Percentiles rank a stretch among this genome's conserved stretches.
Evolutionary conservation across 2,797 vertebrate species (phyloP).

Genomic region (Aulostomus chinensis): DNA sequence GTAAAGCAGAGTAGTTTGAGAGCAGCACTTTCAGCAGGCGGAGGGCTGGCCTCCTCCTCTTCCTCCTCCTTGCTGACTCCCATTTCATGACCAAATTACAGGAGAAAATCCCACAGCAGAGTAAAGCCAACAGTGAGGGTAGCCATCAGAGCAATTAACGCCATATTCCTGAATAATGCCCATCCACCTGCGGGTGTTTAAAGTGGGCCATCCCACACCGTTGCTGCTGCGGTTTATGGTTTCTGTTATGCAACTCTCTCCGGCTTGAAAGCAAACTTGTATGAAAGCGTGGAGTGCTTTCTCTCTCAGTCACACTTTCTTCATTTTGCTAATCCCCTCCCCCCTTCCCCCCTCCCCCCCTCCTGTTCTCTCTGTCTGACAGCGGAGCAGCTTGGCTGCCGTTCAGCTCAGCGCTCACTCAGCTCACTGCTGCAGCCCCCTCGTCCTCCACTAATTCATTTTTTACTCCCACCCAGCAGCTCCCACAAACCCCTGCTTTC

Average conservation of each 20-base stretch:
- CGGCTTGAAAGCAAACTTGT: constrained; percentile 13
- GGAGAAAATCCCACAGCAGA: constrained; percentile 17
- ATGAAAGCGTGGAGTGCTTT: constrained; percentile 30
- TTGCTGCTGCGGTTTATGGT: constrained; percentile 31
- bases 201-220: background rate
- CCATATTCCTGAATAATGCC: constrained; percentile 10
- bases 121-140: constrained; percentile 3
- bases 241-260: constrained; percentile 38
- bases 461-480: constrained; percentile 63
- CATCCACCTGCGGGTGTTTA: constrained; percentile 3
- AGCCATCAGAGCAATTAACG: background rate
- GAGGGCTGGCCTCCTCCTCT: constrained; percentile 17
- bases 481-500: constrained; percentile 56
- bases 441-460: constrained; percentile 66
- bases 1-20: constrained; percentile 75
- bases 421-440: constrained; percentile 55
- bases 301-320: constrained; percentile 62
- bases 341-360: constrained; percentile 35
- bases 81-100: constrained; percentile 38
- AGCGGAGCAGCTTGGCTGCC: constrained; percentile 73
- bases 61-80: constrained; percentile 32
- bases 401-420: constrained; percentile 65
- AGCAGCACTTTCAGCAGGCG: constrained; percentile 74
- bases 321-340: constrained; percentile 45
- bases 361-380: constrained; percentile 50